Evolutionary conservation across 2,113 vertebrate genomes (phyloP), one percentile per base, ranked within the genome.

Genomic region (Cochlearius cochlearius): DNA sequence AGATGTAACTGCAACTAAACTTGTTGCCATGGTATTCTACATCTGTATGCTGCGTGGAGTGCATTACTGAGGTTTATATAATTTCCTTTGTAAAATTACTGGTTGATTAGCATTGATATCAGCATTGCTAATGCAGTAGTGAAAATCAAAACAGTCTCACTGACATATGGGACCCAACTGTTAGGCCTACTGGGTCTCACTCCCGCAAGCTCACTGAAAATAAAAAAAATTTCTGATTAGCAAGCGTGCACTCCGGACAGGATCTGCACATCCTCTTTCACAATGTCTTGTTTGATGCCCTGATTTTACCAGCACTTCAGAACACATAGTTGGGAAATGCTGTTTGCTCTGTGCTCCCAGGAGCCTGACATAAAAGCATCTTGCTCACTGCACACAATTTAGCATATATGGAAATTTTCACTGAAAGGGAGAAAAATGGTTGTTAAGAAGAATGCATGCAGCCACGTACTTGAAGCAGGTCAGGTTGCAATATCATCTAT

Each of bases 221-320:
- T n/a, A 27, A 63, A 85, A 62, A 49, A 3, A 5, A 0, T 12
- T 50, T 77, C 38, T 55, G 38, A 49, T 41, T 69, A 95, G 56
- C 0, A 0, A 86, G 17, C 0, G 0, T 12, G 1, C 4, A 15
- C n/a, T 76, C 60, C 9, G 19, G 39, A 58, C 47, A 77, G 68
- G 73, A 45, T 39, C 73, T 75, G 5, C 64, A 12, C 29, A 38
- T 60, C 15, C 5, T 72, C 47, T 89, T 91, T 80, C 39, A 81
- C 50, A 49, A n/a, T 34, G 17, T 49, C 16, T 76, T 77, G 12
- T 68, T 92, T 88, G 36, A 64, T 69, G 60, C 17, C 9, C 27
- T 83, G 86, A 76, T 73, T 83, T 94, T 86, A 26, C 38, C 49
- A 74, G 39, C 30, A 49, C 34, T 66, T 94, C 36, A 66, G 62